phyloP scores from a whole-genome alignment of 2,113 vertebrate genomes.

The Cephalopholis sonnerati region DNA sequence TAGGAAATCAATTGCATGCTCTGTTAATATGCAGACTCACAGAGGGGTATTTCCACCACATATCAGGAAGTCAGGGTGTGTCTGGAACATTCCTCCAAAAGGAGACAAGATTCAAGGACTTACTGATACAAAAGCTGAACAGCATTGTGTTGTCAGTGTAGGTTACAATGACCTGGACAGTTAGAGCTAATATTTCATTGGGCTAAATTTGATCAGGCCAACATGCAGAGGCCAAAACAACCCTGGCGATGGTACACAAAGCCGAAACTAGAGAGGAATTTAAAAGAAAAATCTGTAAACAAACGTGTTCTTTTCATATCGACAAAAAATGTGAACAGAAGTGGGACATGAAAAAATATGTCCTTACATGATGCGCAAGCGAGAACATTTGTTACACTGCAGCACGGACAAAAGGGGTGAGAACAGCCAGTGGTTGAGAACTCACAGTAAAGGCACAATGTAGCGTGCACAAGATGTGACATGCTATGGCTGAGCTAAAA shows the following conservation, averaged over 20 bases:
- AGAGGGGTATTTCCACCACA: background rate
- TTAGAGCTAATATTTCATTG: background rate
- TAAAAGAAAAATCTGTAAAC: too few species aligned
- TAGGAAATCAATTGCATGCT: too few species aligned
- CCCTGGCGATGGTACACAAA: too few species aligned
- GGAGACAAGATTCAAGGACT: background rate
- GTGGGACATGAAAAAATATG: background rate
- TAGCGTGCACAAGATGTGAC: slow-evolving; percentile 20
- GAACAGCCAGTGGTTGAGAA: background rate
- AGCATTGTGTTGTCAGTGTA: background rate
- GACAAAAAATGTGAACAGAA: background rate
- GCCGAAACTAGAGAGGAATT: background rate
- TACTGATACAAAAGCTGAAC: background rate
- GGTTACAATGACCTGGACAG: slow-evolving; percentile 27
- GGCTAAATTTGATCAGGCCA: background rate
- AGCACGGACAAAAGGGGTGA: background rate
- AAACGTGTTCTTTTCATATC: background rate
- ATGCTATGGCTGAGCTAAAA: slow-evolving; percentile 58
- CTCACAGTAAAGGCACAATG: background rate
- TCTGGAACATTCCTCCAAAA: background rate
- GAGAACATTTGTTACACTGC: slow-evolving; percentile 1
- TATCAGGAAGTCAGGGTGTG: background rate
- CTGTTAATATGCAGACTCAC: background rate
- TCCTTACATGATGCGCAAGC: background rate
- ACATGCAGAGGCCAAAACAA: slow-evolving; percentile 14